Evolutionary conservation across 2,797 vertebrate genomes (phyloP).

Genomic region (Pangasius macronema): DNA sequence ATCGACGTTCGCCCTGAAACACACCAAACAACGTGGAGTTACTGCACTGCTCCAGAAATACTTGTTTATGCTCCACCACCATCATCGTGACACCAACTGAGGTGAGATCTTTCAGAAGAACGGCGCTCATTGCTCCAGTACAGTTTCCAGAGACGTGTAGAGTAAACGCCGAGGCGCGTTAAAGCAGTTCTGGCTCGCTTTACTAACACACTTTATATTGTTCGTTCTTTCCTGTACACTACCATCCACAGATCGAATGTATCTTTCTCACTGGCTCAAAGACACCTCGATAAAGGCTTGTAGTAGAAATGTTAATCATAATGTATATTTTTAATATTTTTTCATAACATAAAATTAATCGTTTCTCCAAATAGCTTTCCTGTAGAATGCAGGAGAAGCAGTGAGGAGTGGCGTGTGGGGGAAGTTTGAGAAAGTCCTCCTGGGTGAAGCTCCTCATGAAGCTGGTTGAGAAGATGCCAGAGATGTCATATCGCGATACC

Average conservation of each 20-base stretch:
- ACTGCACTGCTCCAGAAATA: not conserved
- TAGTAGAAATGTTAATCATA: too few species aligned
- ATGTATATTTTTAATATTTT: too few species aligned
- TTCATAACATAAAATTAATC: too few species aligned
- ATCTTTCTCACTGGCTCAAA: not conserved
- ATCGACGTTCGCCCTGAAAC: constrained; percentile 89
- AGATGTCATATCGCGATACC: not conserved
- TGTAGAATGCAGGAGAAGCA: not conserved
- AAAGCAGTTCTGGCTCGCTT: too few species aligned
- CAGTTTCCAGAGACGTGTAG: not conserved
- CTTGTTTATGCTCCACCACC: not conserved
- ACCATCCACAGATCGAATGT: not conserved
- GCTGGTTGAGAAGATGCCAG: not conserved
- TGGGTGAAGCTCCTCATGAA: not conserved
- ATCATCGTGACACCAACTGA: not conserved
- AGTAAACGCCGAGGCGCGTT: not conserved
- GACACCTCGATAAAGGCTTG: too few species aligned
- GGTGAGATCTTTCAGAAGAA: not conserved
- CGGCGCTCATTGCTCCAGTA: not conserved
- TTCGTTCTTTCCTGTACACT: not conserved
- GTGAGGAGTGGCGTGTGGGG: too few species aligned
- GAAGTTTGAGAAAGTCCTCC: not conserved
- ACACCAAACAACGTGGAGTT: constrained; percentile 16
- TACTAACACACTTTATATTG: not conserved
- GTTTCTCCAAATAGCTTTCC: too few species aligned